A percentile compares a stretch with the other conserved stretches of the same genome.
Evolutionary conservation across 1,140 invertebrate species (phyloP).

Genomic region (Tetragnatha versicolor): DNA sequence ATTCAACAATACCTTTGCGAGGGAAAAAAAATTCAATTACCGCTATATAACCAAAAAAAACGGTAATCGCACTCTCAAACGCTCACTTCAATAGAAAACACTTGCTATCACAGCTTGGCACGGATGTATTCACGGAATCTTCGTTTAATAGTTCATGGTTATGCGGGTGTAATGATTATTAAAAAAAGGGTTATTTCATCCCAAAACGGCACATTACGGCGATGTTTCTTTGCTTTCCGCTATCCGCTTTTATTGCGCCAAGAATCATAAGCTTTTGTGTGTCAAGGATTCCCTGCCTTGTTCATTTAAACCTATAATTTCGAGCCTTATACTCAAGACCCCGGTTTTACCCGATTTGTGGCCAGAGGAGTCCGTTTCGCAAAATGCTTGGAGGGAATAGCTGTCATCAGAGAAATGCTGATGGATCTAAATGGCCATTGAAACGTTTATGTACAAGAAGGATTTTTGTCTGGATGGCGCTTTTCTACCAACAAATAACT

Average conservation of each 20-base stretch:
- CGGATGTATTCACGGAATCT: constrained; percentile 12
- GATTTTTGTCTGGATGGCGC: too few species aligned
- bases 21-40: too few species aligned
- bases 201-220: constrained; percentile 9
- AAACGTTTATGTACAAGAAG: too few species aligned
- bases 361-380: not conserved
- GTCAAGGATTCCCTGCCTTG: constrained; percentile 9
- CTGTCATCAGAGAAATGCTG: not conserved
- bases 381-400: not conserved
- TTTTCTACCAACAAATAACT: too few species aligned
- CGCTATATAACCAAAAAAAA: too few species aligned
- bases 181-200: not conserved
- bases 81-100: too few species aligned
- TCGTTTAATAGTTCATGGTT: constrained; percentile 26
- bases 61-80: too few species aligned
- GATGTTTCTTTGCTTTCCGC: too few species aligned
- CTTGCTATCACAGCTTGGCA: not conserved
- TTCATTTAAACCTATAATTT: constrained; percentile 25
- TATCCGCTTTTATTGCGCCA: not conserved
- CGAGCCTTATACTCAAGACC: not conserved
- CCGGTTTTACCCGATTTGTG: not conserved
- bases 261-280: constrained; percentile 2
- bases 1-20: too few species aligned
- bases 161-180: constrained; percentile 7
- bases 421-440: constrained; percentile 11